These are phyloP conservation scores for Alcis repandata DNA, from an alignment of 2,888 invertebrate genomes.

Conservation along the genomic window DNA sequence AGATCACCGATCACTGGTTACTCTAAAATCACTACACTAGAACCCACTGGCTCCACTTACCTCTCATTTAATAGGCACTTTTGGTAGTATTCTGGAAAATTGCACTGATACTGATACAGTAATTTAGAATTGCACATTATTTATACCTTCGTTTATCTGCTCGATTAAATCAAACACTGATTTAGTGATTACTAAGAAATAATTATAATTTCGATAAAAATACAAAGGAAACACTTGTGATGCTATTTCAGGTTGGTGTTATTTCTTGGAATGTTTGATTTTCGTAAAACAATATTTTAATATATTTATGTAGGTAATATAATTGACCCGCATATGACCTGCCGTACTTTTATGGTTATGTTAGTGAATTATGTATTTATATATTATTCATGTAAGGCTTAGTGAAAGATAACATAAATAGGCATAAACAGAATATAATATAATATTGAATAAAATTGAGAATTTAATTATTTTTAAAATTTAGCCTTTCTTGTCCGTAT, in stretches of 20 bases:
- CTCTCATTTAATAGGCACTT: conserved; percentile 57
- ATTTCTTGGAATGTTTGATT: conserved; percentile 6
- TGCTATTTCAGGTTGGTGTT: not conserved
- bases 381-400: too few species aligned
- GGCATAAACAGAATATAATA: too few species aligned
- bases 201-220: conserved; percentile 21
- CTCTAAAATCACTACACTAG: conserved; percentile 9
- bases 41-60: conserved; percentile 45
- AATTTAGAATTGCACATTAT: conserved; percentile 52
- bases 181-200: conserved; percentile 53
- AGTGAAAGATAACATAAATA: too few species aligned
- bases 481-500: too few species aligned
- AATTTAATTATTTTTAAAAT: too few species aligned
- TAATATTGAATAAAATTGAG: too few species aligned
- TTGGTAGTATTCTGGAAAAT: conserved; percentile 38
- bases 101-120: conserved; percentile 54
- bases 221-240: conserved; percentile 1
- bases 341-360: too few species aligned
- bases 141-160: conserved; percentile 58
- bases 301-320: too few species aligned
- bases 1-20: conserved; percentile 10
- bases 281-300: not conserved
- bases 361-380: too few species aligned
- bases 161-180: conserved; percentile 53
- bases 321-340: too few species aligned